Conservation (phyloP, 1,140 invertebrate genomes). For the Drosophila lini region DNA sequence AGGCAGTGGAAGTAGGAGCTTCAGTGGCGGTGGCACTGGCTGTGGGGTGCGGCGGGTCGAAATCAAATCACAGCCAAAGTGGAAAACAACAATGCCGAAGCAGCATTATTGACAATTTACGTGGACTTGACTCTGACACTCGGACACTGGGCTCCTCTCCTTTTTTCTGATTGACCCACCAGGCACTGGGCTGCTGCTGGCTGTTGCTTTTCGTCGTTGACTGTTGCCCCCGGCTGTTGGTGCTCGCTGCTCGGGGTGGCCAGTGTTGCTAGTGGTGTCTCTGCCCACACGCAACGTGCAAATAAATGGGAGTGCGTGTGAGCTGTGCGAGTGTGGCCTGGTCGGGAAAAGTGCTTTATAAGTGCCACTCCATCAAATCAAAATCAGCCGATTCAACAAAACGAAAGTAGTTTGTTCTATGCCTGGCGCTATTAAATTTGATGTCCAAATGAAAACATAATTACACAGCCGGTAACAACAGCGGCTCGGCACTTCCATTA, state of each 20-base stretch:
- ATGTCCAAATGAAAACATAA: slow-evolving; percentile 71
- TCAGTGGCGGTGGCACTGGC: background rate
- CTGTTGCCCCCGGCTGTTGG: slow-evolving; percentile 25
- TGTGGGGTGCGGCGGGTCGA: slow-evolving; percentile 34
- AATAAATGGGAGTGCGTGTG: slow-evolving; percentile 48
- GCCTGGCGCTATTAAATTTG: slow-evolving; percentile 61
- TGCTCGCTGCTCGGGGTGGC: background rate
- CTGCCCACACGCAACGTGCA: slow-evolving; percentile 56
- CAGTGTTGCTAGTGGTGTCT: slow-evolving; percentile 24
- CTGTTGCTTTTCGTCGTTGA: slow-evolving; percentile 36
- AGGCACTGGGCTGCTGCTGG: slow-evolving; percentile 10
- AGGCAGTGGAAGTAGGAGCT: background rate
- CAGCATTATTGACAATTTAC: slow-evolving; percentile 77
- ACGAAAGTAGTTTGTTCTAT: slow-evolving; percentile 79
- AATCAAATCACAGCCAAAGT: slow-evolving; percentile 75
- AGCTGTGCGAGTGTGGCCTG: slow-evolving; percentile 15
- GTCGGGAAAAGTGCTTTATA: slow-evolving; percentile 74
- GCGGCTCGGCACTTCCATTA: slow-evolving; percentile 57
- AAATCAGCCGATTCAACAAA: slow-evolving; percentile 69
- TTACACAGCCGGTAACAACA: slow-evolving; percentile 50
- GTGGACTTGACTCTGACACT: slow-evolving; percentile 46
- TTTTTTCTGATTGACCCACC: slow-evolving; percentile 23
- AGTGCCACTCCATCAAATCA: slow-evolving; percentile 76
- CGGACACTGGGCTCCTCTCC: slow-evolving; percentile 28
- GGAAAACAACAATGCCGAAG: slow-evolving; percentile 62